phyloP scores from a whole-genome alignment of 2,113 vertebrate genomes.

The Saccopteryx leptura region DNA sequence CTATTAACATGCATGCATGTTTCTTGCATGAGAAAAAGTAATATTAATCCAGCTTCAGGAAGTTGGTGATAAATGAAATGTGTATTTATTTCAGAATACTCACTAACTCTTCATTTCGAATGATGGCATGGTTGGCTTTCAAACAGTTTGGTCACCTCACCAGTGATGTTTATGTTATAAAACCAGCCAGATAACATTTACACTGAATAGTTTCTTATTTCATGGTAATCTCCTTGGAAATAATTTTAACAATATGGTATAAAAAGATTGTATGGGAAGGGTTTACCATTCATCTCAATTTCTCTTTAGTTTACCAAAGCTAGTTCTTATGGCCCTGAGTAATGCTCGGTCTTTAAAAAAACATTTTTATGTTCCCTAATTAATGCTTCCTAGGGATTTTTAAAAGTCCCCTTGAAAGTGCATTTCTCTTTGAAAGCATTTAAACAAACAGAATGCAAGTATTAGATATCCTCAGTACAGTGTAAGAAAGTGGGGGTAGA shows the following conservation, averaged over 20 bases:
- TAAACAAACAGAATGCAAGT: background rate
- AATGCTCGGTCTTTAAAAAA: slow-evolving; percentile 34
- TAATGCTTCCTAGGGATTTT: slow-evolving; percentile 27
- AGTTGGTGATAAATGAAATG: background rate
- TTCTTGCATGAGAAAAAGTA: background rate
- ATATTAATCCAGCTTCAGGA: background rate
- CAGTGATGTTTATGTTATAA: background rate
- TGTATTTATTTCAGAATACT: background rate
- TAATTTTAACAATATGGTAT: slow-evolving; percentile 19
- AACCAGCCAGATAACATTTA: background rate
- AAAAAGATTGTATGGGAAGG: background rate
- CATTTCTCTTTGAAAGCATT: slow-evolving; percentile 64
- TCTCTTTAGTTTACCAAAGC: slow-evolving; percentile 40
- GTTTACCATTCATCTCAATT: background rate
- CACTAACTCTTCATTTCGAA: background rate
- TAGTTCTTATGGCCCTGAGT: background rate
- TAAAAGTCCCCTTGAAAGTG: slow-evolving; percentile 35
- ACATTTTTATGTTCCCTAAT: slow-evolving; percentile 45
- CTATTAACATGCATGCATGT: background rate
- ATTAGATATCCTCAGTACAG: background rate
- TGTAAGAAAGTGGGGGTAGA: background rate
- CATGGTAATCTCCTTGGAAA: slow-evolving; percentile 32
- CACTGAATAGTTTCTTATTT: background rate
- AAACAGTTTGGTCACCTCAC: background rate
- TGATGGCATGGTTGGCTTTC: background rate